Conservation (phyloP, 2,888 invertebrate species). For the Ceramica pisi region DNA sequence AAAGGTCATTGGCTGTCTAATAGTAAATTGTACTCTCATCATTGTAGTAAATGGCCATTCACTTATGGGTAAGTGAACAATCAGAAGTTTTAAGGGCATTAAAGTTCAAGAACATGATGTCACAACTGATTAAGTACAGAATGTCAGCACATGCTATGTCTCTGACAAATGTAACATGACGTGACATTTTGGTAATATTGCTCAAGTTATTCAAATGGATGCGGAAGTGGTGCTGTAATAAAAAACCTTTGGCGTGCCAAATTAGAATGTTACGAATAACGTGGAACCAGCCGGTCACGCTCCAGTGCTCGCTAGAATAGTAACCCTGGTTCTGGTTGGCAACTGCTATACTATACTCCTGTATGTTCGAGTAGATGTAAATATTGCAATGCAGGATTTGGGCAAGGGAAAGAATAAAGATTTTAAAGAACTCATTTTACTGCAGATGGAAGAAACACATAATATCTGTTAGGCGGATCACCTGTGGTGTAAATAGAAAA, state of each 20-base stretch:
- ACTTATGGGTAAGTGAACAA: constrained; percentile 30
- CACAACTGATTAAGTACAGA: constrained; percentile 1
- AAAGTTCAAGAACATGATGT: constrained; percentile 45
- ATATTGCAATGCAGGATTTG: neutral
- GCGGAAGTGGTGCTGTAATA: constrained; percentile 53
- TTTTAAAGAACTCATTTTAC: no score
- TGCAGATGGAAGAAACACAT: no score
- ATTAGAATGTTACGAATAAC: constrained; percentile 57
- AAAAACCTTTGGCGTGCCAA: constrained; percentile 60
- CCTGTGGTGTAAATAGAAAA: no score
- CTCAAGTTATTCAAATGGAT: constrained; percentile 53
- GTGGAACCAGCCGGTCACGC: constrained; percentile 50
- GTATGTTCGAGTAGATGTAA: neutral
- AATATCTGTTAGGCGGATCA: no score
- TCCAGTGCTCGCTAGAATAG: constrained; percentile 37
- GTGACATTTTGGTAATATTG: constrained; percentile 48
- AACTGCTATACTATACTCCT: constrained; percentile 18
- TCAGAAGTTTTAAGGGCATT: constrained; percentile 44
- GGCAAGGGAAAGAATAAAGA: neutral
- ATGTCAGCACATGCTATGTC: constrained; percentile 19
- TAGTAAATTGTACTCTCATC: constrained; percentile 23
- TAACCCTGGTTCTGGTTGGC: constrained; percentile 47
- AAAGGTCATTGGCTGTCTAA: constrained; percentile 40
- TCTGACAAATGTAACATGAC: constrained; percentile 39
- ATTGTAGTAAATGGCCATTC: constrained; percentile 27